Evolutionary conservation across 92 coral and sea anemone species (phyloP).

Genomic region (Anthopleura xanthogrammica): DNA sequence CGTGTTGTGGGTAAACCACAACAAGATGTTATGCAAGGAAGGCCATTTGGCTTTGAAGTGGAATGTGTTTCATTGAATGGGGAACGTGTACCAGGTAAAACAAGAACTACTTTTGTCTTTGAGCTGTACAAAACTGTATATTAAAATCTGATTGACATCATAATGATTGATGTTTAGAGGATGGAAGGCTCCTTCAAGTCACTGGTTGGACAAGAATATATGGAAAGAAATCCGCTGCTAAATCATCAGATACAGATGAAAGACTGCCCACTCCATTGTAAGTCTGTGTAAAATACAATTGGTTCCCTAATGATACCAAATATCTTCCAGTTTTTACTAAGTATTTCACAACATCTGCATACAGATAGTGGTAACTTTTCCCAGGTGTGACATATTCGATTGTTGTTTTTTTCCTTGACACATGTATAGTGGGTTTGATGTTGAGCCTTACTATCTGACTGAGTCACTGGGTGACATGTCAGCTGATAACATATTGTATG

Average conservation of each 20-base stretch:
- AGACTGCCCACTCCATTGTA: constrained; percentile 83
- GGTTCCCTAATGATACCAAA: not conserved
- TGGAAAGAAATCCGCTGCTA: constrained; percentile 38
- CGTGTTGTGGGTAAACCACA: constrained; percentile 65
- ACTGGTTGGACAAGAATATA: constrained; percentile 81
- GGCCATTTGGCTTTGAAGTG: constrained; percentile 90
- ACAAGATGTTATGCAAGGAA: constrained; percentile 78
- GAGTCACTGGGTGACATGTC: constrained; percentile 73
- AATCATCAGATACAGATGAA: constrained; percentile 49
- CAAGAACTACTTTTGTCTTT: not conserved
- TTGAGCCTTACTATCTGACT: constrained; percentile 86
- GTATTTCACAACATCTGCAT: not conserved
- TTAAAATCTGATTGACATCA: not conserved
- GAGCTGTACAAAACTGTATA: not conserved
- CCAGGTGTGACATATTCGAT: not conserved
- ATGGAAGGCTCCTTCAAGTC: constrained; percentile 83
- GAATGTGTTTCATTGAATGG: constrained; percentile 86
- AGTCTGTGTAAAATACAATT: constrained; percentile 9
- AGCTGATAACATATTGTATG: constrained; percentile 31
- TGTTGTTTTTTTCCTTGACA: no score
- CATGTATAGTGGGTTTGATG: constrained; percentile 79
- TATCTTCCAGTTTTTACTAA: no score
- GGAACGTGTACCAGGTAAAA: constrained; percentile 72
- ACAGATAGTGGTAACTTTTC: not conserved
- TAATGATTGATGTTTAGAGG: constrained; percentile 49